phyloP scores from a whole-genome alignment of 2,113 vertebrate genomes.

The Daboia siamensis region DNA sequence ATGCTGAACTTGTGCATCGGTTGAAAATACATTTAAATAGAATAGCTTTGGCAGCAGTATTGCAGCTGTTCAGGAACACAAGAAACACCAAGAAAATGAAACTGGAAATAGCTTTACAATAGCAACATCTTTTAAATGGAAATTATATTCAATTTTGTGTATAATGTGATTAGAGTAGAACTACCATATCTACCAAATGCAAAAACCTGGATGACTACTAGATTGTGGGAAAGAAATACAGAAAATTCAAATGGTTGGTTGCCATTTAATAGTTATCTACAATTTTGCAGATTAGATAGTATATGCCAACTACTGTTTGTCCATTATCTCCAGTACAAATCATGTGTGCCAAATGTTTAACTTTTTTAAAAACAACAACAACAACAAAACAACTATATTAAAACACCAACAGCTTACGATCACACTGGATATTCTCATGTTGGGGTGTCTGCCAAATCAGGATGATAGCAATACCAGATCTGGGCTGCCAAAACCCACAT shows the following conservation, averaged over 20 bases:
- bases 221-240: neutral
- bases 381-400: neutral
- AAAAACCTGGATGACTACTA: neutral
- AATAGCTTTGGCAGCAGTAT: neutral
- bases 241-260: neutral
- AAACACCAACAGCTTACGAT: neutral
- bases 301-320: neutral
- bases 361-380: neutral
- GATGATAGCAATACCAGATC: neutral
- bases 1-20: neutral
- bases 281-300: neutral
- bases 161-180: neutral
- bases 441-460: neutral
- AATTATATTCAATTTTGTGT: neutral
- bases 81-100: neutral
- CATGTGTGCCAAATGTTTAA: neutral
- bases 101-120: neutral
- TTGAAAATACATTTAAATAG: neutral
- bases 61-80: neutral
- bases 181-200: neutral
- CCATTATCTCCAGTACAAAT: neutral
- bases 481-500: neutral
- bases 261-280: neutral
- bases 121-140: neutral
- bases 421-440: neutral